Evolutionary conservation across 2,888 invertebrate genomes (phyloP), one percentile per base, ranked within the genome.

Genomic region (Phyllotreta cruciferae): DNA sequence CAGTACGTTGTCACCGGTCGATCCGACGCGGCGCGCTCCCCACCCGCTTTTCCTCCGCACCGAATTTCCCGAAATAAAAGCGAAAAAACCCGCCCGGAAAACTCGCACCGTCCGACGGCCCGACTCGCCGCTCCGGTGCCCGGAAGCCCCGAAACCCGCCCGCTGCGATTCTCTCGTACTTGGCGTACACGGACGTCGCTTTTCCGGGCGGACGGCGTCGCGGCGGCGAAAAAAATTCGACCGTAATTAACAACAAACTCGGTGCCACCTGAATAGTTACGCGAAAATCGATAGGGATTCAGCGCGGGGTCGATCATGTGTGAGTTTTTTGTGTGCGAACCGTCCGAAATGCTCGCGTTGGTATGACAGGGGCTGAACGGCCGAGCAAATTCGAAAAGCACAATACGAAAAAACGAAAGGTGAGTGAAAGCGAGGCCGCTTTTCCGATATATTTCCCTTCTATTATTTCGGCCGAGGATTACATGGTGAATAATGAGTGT

Each of bases 371-470:
- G 52, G 62, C 61, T 42, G 63, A 60, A 63, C 58, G 66, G 39
- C 56, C 65, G 10, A 64, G 61, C 60, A 71, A 66, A 64, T 69
- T 67, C 56, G 69, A 71, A 60, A 72, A 69, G 60, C 71, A 72
- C 58, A 73, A 72, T 63, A 70, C 67, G 34, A 73, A 73, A 60
- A 73, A 70, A 62, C 64, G 73, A 63, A 72, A 73, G 73, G 73
- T 73, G 49, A 67, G 67, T 63, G 7, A 4, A 6, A 36, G 8
- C 24, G 24, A 24, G 24, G 4, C 24, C 24, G 24, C 24, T 24
- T 37, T 58, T 35, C 36, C 7, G 37, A 14, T 38, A 47, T 47
- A 36, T 8, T 6, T n/a, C 11, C 35, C 0, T 45, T 41, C 35
- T 49, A 24, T 57, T 56, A 39, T 53, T n/a, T n/a, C n/a, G n/a